These are phyloP conservation scores for Euphysa ruthae DNA, from an alignment of 30 jellyfish, hydroid and myxozoan genomes.

Conservation along the genomic window DNA sequence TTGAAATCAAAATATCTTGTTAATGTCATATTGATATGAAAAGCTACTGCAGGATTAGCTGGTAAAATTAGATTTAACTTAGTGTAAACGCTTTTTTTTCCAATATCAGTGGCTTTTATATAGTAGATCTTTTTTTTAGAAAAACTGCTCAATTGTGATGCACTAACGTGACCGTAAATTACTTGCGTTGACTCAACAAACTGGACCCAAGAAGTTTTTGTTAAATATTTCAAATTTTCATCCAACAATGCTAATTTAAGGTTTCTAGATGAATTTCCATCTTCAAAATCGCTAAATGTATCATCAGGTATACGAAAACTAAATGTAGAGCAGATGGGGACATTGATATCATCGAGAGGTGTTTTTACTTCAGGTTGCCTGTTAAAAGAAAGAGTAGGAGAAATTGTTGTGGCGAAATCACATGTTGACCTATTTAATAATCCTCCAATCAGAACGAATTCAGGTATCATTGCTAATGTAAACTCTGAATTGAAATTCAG, in stretches of 20 bases:
- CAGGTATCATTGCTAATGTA: slow-evolving; percentile 77
- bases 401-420: background rate
- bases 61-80: slow-evolving; percentile 47
- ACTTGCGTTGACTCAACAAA: slow-evolving; percentile 68
- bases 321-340: slow-evolving; percentile 13
- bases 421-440: slow-evolving; percentile 6
- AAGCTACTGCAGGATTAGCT: slow-evolving; percentile 30
- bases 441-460: slow-evolving; percentile 59
- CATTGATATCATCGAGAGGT: background rate
- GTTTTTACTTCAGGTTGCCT: slow-evolving; percentile 27
- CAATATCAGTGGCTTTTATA: slow-evolving; percentile 61
- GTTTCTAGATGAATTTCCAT: slow-evolving; percentile 28
- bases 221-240: background rate
- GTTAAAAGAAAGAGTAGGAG: background rate
- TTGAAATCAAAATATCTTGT: slow-evolving; percentile 50
- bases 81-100: slow-evolving; percentile 48
- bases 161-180: slow-evolving; percentile 55
- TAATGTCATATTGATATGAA: slow-evolving; percentile 24
- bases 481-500: slow-evolving; percentile 42
- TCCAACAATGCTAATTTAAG: slow-evolving; percentile 2
- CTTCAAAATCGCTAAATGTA: slow-evolving; percentile 33
- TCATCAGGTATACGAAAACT: slow-evolving; percentile 25
- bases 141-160: slow-evolving; percentile 35
- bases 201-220: slow-evolving; percentile 67
- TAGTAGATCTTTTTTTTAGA: slow-evolving; percentile 29